Base-by-base conservation (phyloP, 1,140 invertebrate genomes). In the Gerris buenoi region DNA sequence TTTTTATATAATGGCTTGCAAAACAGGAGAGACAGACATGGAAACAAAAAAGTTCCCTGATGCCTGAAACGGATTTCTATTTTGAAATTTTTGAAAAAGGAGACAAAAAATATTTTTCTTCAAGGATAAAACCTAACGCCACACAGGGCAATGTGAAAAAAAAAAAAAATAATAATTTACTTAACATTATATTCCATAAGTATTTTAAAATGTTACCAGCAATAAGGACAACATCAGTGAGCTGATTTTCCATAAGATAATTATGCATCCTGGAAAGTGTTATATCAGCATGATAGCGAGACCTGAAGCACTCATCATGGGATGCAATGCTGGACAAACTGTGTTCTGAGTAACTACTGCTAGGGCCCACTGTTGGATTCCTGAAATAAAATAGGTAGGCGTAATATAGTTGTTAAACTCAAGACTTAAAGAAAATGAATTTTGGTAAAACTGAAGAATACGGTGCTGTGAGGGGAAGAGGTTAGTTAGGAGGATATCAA, bases 181-280 rank as follows among this genome's bases (percentile, higher is more conserved):
- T n/a, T n/a, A n/a, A n/a, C n/a, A n/a, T n/a, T n/a, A n/a, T n/a
- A n/a, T n/a, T n/a, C n/a, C n/a, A n/a, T n/a, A n/a, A n/a, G n/a
- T n/a, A n/a, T n/a, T n/a, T n/a, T n/a, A n/a, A n/a, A n/a, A n/a
- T 10, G 5, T 68, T 77, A 73, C 85, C 87, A 70, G 87, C 88
- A 72, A 91, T 84, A 23, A 93, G 80, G 25, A 83, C 83, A 28
- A 92, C 85, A 80, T 92, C 89, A 72, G 87, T 90, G 65, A 93
- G 78, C 75, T 90, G 86, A 71, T 89, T 84, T 68, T 86, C 84
- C 71, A 88, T 82, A 65, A 90, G 84, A 78, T 91, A 93, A 59
- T 82, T 79, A 74, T 88, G 88, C 86, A 95, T 91, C 73, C 86
- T 85, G 68, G 83, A 84, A 58, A 94, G 79, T 73, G 90, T 89